phyloP scores from a whole-genome alignment of 2,888 invertebrate species.

The Hyalella azteca region DNA sequence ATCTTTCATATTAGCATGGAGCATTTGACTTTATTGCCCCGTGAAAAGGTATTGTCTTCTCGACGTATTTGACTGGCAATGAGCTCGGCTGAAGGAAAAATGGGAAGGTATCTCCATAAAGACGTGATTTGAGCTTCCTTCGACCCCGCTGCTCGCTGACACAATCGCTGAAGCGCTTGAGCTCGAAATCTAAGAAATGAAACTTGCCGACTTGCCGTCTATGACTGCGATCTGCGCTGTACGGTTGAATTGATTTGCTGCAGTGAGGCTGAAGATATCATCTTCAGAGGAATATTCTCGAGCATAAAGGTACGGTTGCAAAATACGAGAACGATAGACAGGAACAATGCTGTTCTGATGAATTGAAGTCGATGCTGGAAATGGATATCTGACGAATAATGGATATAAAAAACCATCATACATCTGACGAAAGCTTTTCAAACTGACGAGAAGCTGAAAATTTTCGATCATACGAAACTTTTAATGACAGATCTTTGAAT shows the following conservation, averaged over 20 bases:
- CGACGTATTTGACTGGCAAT: slow-evolving; percentile 31
- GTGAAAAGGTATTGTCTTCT: slow-evolving; percentile 28
- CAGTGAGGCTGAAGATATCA: too few species aligned
- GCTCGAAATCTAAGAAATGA: slow-evolving; percentile 36
- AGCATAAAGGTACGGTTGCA: too few species aligned
- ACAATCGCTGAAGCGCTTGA: slow-evolving; percentile 20
- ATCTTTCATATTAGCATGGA: background rate
- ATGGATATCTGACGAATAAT: too few species aligned
- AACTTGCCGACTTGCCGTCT: background rate
- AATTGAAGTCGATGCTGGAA: too few species aligned
- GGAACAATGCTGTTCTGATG: too few species aligned
- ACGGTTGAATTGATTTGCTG: slow-evolving; percentile 19
- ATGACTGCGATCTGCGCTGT: slow-evolving; percentile 1
- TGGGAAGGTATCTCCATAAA: slow-evolving; percentile 35
- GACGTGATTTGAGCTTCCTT: background rate
- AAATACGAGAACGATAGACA: too few species aligned
- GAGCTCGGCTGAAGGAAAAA: slow-evolving; percentile 10
- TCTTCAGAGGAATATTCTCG: too few species aligned
- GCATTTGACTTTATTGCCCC: slow-evolving; percentile 4
- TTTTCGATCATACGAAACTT: too few species aligned
- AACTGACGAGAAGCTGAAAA: too few species aligned
- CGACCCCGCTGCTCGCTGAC: background rate
- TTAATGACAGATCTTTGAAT: too few species aligned
- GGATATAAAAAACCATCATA: too few species aligned
- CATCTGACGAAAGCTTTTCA: too few species aligned